A percentile compares a stretch with the other conserved stretches of the same genome.
phyloP scores from a whole-genome alignment of 2,113 vertebrate genomes.

The Ammospiza caudacuta region DNA sequence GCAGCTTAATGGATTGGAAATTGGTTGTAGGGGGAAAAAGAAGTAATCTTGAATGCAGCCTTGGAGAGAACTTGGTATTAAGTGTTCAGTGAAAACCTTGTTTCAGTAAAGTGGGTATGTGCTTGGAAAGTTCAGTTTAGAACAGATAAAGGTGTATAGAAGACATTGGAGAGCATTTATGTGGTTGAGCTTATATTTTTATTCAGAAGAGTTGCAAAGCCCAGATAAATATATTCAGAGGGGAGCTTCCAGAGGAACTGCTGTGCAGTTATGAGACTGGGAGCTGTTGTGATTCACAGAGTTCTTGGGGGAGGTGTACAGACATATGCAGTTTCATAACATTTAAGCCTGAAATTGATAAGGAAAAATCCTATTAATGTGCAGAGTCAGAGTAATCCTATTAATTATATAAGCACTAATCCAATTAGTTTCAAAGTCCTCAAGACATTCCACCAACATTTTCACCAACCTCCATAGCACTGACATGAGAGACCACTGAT shows the following conservation, averaged over 20 bases:
- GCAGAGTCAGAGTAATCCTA: conserved; percentile 15
- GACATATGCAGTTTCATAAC: not conserved
- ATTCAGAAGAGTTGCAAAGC: not conserved
- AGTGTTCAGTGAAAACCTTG: not conserved
- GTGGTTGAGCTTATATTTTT: not conserved
- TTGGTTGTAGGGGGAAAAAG: not conserved
- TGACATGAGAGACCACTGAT: not conserved
- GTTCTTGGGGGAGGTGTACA: not conserved
- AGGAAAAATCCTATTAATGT: conserved; percentile 47
- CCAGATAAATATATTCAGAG: not conserved
- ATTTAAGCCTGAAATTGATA: conserved; percentile 29
- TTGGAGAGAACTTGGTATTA: not conserved
- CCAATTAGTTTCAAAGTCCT: conserved; percentile 37
- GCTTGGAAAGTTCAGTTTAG: not conserved
- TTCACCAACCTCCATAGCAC: not conserved
- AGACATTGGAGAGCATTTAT: not conserved
- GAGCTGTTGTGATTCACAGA: not conserved
- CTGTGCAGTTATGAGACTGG: rapidly evolving
- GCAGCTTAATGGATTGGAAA: conserved; percentile 44
- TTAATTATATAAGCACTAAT: conserved; percentile 56
- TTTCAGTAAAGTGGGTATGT: not conserved
- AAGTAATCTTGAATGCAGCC: not conserved
- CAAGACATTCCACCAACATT: conserved; percentile 5
- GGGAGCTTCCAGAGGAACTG: not conserved
- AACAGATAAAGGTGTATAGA: not conserved